Evolutionary conservation across 1,140 invertebrate genomes (phyloP).

Genomic region (Psilanteris sp.): DNA sequence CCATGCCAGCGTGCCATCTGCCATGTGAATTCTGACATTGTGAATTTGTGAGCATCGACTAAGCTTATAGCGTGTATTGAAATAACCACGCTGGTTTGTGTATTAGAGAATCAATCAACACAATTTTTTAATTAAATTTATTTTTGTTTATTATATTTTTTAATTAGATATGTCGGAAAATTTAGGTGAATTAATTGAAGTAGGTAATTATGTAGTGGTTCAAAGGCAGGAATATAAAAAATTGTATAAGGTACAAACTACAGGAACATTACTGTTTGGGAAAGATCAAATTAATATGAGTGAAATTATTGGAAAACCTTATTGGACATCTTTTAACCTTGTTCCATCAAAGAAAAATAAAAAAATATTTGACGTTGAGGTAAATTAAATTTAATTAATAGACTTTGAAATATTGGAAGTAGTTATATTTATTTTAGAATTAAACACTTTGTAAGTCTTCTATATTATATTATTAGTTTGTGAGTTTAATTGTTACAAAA

Average conservation of each 20-base stretch:
- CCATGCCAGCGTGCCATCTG: too few relatives aligned
- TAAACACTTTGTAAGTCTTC: too few relatives aligned
- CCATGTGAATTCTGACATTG: too few relatives aligned
- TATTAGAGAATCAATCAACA: too few relatives aligned
- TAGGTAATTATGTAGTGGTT: conserved; percentile 87
- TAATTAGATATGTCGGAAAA: conserved; percentile 3
- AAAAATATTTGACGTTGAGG: conserved; percentile 82
- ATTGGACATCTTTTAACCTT: conserved; percentile 90
- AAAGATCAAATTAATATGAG: conserved; percentile 86
- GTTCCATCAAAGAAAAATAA: conserved; percentile 82
- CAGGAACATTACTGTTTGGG: conserved; percentile 83
- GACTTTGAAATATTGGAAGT: too few relatives aligned
- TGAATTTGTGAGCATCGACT: too few relatives aligned
- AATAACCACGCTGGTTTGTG: too few relatives aligned
- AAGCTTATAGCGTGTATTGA: too few relatives aligned
- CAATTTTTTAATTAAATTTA: too few relatives aligned
- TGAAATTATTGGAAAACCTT: conserved; percentile 85
- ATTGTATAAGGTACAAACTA: conserved; percentile 85
- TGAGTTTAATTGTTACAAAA: too few relatives aligned
- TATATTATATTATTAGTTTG: too few relatives aligned
- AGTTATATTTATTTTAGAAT: too few relatives aligned
- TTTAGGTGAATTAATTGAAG: conserved; percentile 75
- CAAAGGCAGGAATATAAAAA: conserved; percentile 88
- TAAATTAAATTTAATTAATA: conserved; percentile 71
- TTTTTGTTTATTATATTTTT: neutral